Evolutionary conservation across 2,888 invertebrate genomes (phyloP), one percentile per base, ranked within the genome.

Genomic region (Myopa testacea): DNA sequence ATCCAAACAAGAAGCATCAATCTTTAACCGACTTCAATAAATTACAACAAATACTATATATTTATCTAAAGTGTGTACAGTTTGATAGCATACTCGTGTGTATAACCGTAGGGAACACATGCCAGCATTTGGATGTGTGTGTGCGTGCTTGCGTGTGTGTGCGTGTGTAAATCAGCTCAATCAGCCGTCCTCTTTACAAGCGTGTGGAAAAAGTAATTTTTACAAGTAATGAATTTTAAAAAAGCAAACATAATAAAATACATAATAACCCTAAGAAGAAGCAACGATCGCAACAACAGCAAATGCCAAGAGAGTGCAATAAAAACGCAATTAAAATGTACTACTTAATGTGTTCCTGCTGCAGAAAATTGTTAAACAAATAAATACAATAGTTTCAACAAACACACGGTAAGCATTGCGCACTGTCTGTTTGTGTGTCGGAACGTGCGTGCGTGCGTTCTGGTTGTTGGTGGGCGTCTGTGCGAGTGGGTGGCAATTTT

Each of bases 141-240:
- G 65, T 55, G 45, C 3, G n/a, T 60, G 71, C 37, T 5, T 77
- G 62, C 55, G 52, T 8, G 63, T 79, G 81, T 69, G 55, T 65
- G 16, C 4, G 34, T 52, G 74, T 52, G 19, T 69, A 50, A 55
- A 75, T 55, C 45, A 40, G 62, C 73, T 73, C 63, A 63, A 62
- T 19, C 67, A 75, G 40, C 75, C 75, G 75, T 75, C 67, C 75
- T 75, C 55, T 75, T 67, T 68, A 75, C 67, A 75, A 75, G 52
- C n/a, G 37, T 75, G 58, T 55, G 8, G 14, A 40, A 73, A 62
- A 62, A 62, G 45, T 62, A 62, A 50, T 73, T 73, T 63, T 73
- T 62, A 62, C 40, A 37, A 60, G 26, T 65, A 34, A 65, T 8
- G 26, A 26, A 26, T 26, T 26, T 26, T 26, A 65, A 65, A 65